These are phyloP conservation scores for Austrofundulus limnaeus DNA, from an alignment of 2,113 vertebrate species.

Conservation along the genomic window DNA sequence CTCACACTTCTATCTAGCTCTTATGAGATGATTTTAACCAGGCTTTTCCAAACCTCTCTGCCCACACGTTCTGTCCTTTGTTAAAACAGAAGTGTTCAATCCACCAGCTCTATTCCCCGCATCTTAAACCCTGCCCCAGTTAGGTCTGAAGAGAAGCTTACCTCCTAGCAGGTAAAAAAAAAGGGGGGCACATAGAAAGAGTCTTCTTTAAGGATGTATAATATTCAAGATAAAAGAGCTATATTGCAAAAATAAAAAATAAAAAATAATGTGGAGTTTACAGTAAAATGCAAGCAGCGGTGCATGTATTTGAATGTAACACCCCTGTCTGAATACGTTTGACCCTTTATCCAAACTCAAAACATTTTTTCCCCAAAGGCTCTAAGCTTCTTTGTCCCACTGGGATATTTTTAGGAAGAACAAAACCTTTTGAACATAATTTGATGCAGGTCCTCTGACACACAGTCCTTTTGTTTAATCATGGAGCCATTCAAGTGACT, in stretches of 20 bases:
- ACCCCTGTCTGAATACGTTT: background rate
- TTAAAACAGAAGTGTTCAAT: conserved; percentile 18
- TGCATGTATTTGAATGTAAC: background rate
- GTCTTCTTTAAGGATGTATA: conserved; percentile 2
- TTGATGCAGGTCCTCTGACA: conserved; percentile 4
- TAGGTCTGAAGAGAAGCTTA: conserved; percentile 6
- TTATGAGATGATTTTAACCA: conserved; percentile 35
- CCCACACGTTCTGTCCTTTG: conserved; percentile 26
- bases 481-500: background rate
- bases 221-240: background rate
- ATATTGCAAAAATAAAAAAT: too few relatives aligned
- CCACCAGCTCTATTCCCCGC: conserved; percentile 5
- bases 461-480: conserved; percentile 3
- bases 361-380: background rate
- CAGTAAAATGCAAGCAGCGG: too few relatives aligned
- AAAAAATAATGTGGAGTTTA: too few relatives aligned
- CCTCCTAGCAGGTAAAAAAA: conserved; percentile 10
- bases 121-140: conserved; percentile 1
- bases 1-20: conserved; percentile 30
- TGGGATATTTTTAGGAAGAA: background rate
- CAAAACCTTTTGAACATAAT: conserved; percentile 1
- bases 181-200: background rate
- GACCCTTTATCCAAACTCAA: background rate
- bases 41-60: conserved; percentile 14
- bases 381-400: background rate